These are phyloP conservation scores for Setophaga coronata DNA, from an alignment of 2,113 vertebrate genomes.

Conservation along the genomic window DNA sequence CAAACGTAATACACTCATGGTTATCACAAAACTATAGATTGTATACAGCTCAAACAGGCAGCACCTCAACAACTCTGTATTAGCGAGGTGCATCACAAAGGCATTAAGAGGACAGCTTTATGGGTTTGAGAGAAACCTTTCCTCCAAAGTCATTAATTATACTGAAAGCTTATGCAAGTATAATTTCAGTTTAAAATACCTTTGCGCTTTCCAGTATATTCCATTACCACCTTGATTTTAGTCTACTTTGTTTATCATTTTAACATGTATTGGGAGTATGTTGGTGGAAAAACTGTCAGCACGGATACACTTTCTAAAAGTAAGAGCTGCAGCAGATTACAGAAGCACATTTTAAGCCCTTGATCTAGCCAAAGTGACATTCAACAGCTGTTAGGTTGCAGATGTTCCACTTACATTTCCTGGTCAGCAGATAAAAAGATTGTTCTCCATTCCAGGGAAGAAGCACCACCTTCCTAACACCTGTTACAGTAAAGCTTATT, in stretches of 20 bases:
- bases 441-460: not conserved
- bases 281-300: conserved; percentile 29
- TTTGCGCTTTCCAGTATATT: conserved; percentile 5
- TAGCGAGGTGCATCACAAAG: not conserved
- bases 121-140: not conserved
- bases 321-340: conserved; percentile 18
- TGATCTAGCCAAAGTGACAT: conserved; percentile 51
- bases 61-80: not conserved
- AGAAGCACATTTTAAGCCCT: conserved; percentile 27
- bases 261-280: not conserved
- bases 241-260: not conserved
- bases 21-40: not conserved
- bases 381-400: conserved; percentile 46
- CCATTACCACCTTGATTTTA: conserved; percentile 42
- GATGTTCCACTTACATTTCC: conserved; percentile 20
- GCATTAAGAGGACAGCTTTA: not conserved
- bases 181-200: not conserved
- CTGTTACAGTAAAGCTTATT: not conserved
- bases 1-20: not conserved
- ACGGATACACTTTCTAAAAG: conserved; percentile 31
- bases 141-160: not conserved
- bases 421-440: conserved; percentile 13
- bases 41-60: not conserved
- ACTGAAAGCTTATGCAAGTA: not conserved
- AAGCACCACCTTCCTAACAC: not conserved